phyloP scores from a whole-genome alignment of 1,140 invertebrate species.

The Pseudobourletiella spinata region DNA sequence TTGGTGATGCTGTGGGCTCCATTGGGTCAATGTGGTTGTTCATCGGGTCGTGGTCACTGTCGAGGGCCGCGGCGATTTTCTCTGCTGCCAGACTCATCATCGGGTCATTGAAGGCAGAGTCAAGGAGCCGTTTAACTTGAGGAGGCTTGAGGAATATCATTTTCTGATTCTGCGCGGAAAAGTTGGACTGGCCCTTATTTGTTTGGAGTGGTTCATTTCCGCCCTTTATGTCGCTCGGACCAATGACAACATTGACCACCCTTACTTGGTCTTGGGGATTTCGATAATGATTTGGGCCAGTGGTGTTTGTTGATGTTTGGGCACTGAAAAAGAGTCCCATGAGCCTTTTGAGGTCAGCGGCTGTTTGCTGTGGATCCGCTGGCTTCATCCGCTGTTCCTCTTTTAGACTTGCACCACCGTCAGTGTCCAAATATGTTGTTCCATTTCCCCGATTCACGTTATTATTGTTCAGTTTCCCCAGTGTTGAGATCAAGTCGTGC shows the following conservation, averaged over 20 bases:
- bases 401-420: background rate
- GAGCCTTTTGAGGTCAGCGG: conserved; percentile 32
- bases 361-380: conserved; percentile 32
- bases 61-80: conserved; percentile 30
- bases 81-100: conserved; percentile 24
- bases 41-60: background rate
- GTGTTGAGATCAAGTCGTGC: conserved; percentile 27
- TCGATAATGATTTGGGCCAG: too few relatives aligned
- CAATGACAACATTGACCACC: conserved; percentile 34
- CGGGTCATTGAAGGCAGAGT: conserved; percentile 27
- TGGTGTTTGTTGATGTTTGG: too few relatives aligned
- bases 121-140: conserved; percentile 33
- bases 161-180: conserved; percentile 14
- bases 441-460: conserved; percentile 11
- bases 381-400: conserved; percentile 18
- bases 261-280: too few relatives aligned
- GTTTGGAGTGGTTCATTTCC: background rate
- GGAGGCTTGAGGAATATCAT: conserved; percentile 35
- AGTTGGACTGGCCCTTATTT: background rate
- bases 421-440: background rate
- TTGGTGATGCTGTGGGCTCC: background rate
- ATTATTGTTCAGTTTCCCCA: conserved; percentile 19
- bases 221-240: conserved; percentile 16
- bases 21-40: background rate
- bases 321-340: conserved; percentile 28